Evolutionary conservation across 1,140 invertebrate genomes (phyloP), one percentile per base, ranked within the genome.

Genomic region (Ectropis grisescens): DNA sequence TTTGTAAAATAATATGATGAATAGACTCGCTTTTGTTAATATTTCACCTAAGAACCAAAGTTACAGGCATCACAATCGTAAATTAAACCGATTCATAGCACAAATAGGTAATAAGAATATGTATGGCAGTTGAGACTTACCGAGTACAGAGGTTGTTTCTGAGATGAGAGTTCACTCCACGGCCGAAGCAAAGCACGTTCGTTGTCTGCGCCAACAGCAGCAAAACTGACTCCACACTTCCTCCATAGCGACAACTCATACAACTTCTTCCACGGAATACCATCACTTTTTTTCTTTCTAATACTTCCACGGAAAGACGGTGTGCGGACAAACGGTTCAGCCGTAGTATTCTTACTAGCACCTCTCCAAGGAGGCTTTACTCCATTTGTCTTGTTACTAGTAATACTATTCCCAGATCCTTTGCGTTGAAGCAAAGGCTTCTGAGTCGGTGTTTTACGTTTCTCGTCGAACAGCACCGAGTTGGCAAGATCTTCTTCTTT

Each of bases 231-330:
- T 14, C 69, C 79, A 50, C 42, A 75, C 59, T 84, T 85, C 50
- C 82, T 80, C 48, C 82, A 78, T 23, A 85, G 54, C 13, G 85
- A 84, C 44, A 86, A 70, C 39, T 86, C 85, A 35, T 86, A 74
- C 24, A 87, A 54, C 42, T 82, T 76, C 19, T 78, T 69, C 85
- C 85, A 87, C 6, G 84, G 79, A 19, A 83, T 50, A 11, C 78
- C 76, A 47, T 74, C 64, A 34, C 42, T 64, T 43, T 76, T 74
- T 42, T 66, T 76, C 53, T 80, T 81, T 31, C 62, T 60, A 23
- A 81, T 59, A 35, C 78, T 83, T n/a, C 66, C 70, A 27, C 81
- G 58, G 12, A 82, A 47, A 24, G 78, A 82, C 7, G 66, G 64
- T 5, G 60, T 57, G 5, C 81, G 55, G 1, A 75, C 62, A 29